Conservation (phyloP, 2,888 invertebrate species). For the Cheilosia pagana region DNA sequence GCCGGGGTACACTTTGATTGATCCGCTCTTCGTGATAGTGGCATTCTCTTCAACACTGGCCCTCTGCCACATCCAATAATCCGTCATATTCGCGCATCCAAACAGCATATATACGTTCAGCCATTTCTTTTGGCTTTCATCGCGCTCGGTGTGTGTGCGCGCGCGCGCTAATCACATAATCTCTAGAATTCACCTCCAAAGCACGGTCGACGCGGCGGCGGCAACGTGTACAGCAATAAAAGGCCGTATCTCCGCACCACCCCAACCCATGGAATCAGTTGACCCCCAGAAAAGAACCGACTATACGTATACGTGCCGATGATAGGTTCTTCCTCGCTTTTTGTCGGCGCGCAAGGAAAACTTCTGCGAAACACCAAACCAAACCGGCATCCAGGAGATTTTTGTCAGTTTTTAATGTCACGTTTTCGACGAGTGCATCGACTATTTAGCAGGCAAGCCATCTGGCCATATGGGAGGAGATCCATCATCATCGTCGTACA, state of each 20-base stretch:
- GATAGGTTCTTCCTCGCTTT: conserved; percentile 64
- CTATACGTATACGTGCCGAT: conserved; percentile 59
- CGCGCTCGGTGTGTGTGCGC: conserved; percentile 3
- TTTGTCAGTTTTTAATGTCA: conserved; percentile 68
- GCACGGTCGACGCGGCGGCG: conserved; percentile 61
- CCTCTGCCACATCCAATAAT: conserved; percentile 53
- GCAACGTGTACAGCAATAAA: conserved; percentile 42
- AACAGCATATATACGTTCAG: conserved; percentile 2
- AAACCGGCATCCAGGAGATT: conserved; percentile 53
- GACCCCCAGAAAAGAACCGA: conserved; percentile 63
- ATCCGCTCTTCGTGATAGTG: conserved; percentile 73
- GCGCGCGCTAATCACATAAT: conserved; percentile 71
- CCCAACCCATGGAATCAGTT: conserved; percentile 58
- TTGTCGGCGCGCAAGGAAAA: conserved; percentile 54
- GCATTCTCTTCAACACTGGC: conserved; percentile 33
- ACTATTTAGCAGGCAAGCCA: conserved; percentile 67
- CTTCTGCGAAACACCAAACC: conserved; percentile 14
- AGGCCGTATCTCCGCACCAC: conserved; percentile 52
- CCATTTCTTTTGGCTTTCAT: conserved; percentile 44
- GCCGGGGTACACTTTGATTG: conserved; percentile 59
- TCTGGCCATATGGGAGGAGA: conserved; percentile 40
- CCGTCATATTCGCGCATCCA: conserved; percentile 67
- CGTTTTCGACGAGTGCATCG: conserved; percentile 69
- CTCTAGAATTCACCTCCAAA: conserved; percentile 61
- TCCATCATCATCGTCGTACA: conserved; percentile 22